Base-by-base conservation (phyloP, 2,113 vertebrate species). In the Columba janthina region DNA sequence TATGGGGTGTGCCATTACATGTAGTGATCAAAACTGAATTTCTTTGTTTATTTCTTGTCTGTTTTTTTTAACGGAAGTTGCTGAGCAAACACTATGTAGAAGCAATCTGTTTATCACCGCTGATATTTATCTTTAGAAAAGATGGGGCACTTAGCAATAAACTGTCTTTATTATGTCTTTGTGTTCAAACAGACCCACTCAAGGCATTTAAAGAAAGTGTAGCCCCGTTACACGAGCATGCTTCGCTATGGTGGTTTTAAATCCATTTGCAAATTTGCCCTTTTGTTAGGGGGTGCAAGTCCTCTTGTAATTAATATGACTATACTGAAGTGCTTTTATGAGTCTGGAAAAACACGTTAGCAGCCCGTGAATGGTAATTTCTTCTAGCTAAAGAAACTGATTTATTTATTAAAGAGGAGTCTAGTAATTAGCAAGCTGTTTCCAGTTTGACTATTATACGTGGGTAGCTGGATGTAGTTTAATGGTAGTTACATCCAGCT, bases 51-150 rank as follows among this genome's bases (percentile, higher is more conserved):
- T 85, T 72, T 79, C 82, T 80, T 72, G 57, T 66, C 89, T 91
- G 90, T 96, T 91, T 75, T 89, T 96, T 96, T 94, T 91, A 90
- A 93, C 90, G 79, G 87, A 96, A 96, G 72, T 87, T 88, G 77
- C 53, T 81, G 36, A 91, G 85, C 76, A 90, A 89, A 85, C 32
- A 18, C 53, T 65, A 25, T 21, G 61, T 64, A 40, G 10, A 72
- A 75, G 60, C 66, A 64, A 85, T 86, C 78, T 92, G 65, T 92
- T 94, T 89, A 93, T 70, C 90, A 78, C 89, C 2, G 3, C 53
- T 93, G 86, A 77, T 84, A 80, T 64, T 90, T 93, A 94, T 86
- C 92, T 90, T 90, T 86, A 74, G 92, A 93, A 80, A 80, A 92
- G 51, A 89, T n/a, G 36, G 36, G 60, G 82, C 90, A 83, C 85